Conservation (phyloP, 2,113 vertebrate species). For the Bufo gargarizans region DNA sequence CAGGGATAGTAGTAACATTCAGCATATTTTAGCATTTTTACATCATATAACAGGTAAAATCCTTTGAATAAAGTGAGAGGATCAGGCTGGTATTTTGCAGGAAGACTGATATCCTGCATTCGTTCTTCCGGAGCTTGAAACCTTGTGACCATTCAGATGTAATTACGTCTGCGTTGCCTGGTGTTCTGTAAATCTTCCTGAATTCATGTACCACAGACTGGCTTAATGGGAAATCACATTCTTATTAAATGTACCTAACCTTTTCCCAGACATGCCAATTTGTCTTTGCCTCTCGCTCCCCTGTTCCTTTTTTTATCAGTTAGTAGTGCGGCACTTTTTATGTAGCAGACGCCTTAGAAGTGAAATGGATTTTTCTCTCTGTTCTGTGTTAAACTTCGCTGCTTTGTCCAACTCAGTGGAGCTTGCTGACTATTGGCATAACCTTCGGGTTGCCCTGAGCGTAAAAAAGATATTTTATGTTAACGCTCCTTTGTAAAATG, state of each 20-base stretch:
- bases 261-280: slow-evolving; percentile 45
- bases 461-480: slow-evolving; percentile 46
- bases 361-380: slow-evolving; percentile 39
- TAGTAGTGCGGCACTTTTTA: slow-evolving; percentile 38
- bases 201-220: slow-evolving; percentile 49
- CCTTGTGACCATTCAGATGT: slow-evolving; percentile 44
- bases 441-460: slow-evolving; percentile 35
- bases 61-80: not conserved
- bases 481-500: slow-evolving; percentile 32
- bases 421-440: slow-evolving; percentile 44
- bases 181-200: slow-evolving; percentile 30
- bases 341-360: slow-evolving; percentile 38
- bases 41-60: too few relatives aligned
- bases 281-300: slow-evolving; percentile 22
- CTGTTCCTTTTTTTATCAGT: slow-evolving; percentile 40
- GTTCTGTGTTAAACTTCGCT: slow-evolving; percentile 49
- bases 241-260: slow-evolving; percentile 46
- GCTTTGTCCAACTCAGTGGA: slow-evolving; percentile 51
- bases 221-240: slow-evolving; percentile 41
- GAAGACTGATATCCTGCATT: not conserved
- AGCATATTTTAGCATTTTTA: too few relatives aligned
- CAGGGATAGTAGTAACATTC: too few relatives aligned
- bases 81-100: slow-evolving; percentile 8
- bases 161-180: slow-evolving; percentile 27
- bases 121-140: slow-evolving; percentile 24